These are phyloP conservation scores for Parasteatoda lunata DNA, from an alignment of 2,888 invertebrate species.

Conservation along the genomic window DNA sequence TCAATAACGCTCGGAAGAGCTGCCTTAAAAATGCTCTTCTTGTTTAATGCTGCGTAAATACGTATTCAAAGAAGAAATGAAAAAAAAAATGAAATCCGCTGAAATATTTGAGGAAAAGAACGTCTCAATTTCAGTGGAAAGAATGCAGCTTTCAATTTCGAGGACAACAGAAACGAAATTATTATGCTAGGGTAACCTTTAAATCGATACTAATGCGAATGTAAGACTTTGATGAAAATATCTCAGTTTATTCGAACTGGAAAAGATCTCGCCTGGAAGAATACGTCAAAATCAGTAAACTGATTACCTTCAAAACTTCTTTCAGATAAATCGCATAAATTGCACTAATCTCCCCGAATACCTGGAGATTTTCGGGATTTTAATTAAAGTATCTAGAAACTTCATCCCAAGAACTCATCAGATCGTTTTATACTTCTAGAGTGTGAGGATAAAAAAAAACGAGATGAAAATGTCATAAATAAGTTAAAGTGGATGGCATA, in stretches of 20 bases:
- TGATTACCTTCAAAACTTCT: conserved; percentile 50
- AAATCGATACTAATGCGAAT: conserved; percentile 67
- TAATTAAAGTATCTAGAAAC: conserved; percentile 46
- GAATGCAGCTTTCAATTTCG: conserved; percentile 45
- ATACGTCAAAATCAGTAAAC: conserved; percentile 60
- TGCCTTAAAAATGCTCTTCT: conserved; percentile 60
- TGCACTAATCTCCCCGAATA: conserved; percentile 37
- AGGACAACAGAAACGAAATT: conserved; percentile 67
- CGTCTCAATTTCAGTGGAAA: conserved; percentile 32
- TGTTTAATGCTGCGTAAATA: conserved; percentile 64
- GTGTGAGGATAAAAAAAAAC: conserved; percentile 2
- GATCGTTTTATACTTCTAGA: neutral
- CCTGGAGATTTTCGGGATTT: conserved; percentile 41
- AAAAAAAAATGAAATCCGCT: conserved; percentile 27
- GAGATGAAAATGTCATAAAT: neutral
- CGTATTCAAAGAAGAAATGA: conserved; percentile 41
- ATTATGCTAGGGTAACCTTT: conserved; percentile 61
- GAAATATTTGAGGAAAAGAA: conserved; percentile 27
- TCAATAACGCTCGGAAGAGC: conserved; percentile 59
- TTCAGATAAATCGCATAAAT: conserved; percentile 51
- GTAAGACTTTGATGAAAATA: conserved; percentile 64
- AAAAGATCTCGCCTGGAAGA: conserved; percentile 44
- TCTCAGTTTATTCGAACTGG: conserved; percentile 40
- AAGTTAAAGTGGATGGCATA: neutral
- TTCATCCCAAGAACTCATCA: neutral